phyloP scores from a whole-genome alignment of 2,113 vertebrate species.

The Cephalopholis sonnerati region DNA sequence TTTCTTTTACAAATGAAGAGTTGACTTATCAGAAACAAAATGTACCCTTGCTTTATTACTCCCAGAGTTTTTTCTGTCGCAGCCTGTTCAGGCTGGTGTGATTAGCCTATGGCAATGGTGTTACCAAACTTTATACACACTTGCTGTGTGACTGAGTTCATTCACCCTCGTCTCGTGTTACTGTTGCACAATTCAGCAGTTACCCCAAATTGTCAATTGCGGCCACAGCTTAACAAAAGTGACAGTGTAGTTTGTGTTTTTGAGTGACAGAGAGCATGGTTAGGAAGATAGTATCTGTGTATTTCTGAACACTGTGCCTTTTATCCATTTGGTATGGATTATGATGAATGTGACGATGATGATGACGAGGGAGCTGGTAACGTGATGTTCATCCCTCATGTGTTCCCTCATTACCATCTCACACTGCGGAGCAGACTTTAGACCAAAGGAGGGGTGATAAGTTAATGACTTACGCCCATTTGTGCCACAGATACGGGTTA shows the following conservation, averaged over 20 bases:
- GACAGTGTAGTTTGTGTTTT: background rate
- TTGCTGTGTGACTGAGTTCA: too few relatives aligned
- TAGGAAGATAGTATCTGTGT: background rate
- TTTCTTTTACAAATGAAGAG: background rate
- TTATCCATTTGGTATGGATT: background rate
- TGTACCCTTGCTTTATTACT: background rate
- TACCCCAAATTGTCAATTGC: background rate
- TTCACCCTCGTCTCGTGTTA: background rate
- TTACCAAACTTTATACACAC: background rate
- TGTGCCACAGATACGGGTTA: background rate
- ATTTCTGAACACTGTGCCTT: background rate
- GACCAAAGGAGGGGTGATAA: conserved; percentile 5
- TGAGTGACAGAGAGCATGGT: conserved; percentile 1
- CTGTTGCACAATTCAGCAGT: background rate
- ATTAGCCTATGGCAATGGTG: background rate
- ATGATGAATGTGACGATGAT: conserved; percentile 1
- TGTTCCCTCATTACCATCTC: background rate
- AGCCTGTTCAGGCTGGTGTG: background rate
- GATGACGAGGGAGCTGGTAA: conserved; percentile 11
- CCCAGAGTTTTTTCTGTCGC: background rate
- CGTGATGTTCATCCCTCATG: background rate
- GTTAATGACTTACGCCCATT: background rate
- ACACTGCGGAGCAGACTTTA: conserved; percentile 4
- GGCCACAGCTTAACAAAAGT: background rate
- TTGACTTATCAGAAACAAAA: too few relatives aligned